A percentile compares a stretch with the other conserved stretches of the same genome.
Conservation (phyloP, 2,113 vertebrate species). For the Sorex fumeus region DNA sequence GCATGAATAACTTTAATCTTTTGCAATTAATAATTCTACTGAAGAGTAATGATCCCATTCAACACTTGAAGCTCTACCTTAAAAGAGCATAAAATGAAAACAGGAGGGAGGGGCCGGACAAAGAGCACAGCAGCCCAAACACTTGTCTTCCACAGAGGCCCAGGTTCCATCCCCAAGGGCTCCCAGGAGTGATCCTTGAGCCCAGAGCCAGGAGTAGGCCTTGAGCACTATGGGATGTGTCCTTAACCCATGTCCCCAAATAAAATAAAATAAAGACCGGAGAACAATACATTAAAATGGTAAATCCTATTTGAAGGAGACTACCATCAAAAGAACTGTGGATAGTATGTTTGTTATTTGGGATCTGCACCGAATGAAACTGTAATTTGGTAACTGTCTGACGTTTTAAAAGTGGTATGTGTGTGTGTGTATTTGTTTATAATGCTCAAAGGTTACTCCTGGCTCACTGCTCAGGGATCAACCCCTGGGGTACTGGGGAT, state of each 20-base stretch:
- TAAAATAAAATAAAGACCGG: not conserved
- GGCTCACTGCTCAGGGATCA: too few relatives aligned
- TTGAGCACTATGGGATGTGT: too few relatives aligned
- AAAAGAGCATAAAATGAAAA: constrained; percentile 7
- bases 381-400: constrained; percentile 33
- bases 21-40: constrained; percentile 30
- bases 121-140: too few relatives aligned
- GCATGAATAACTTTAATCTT: constrained; percentile 68
- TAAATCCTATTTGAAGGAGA: not conserved
- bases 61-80: not conserved
- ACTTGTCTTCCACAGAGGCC: too few relatives aligned
- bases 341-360: not conserved
- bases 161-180: too few relatives aligned
- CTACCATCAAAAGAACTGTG: constrained; percentile 32
- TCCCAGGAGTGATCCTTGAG: too few relatives aligned
- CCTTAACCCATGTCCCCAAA: too few relatives aligned
- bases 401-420: not conserved
- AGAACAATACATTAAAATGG: not conserved
- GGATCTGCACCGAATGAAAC: not conserved
- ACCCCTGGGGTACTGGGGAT: too few relatives aligned
- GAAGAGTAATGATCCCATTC: not conserved
- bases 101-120: not conserved
- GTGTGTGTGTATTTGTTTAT: too few relatives aligned
- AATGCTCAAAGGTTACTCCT: too few relatives aligned
- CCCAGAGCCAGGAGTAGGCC: too few relatives aligned